Conservation (phyloP, 2,888 invertebrate genomes). For the Pristionchus fissidentatus region DNA sequence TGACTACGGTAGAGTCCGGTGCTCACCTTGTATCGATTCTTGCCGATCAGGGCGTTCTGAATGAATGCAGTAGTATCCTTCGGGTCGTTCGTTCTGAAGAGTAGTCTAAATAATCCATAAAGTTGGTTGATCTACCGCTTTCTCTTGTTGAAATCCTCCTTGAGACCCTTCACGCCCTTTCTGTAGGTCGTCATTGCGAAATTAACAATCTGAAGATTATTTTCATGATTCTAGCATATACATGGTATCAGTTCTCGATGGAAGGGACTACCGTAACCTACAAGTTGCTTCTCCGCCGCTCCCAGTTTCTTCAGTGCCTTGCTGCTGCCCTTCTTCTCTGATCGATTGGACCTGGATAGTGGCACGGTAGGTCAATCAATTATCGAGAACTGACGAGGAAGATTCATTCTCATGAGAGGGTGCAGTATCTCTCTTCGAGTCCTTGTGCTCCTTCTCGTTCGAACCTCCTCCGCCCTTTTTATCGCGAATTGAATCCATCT, state of each 20-base stretch:
- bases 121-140: neutral
- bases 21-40: constrained; percentile 44
- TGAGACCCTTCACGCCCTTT: constrained; percentile 35
- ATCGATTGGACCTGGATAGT: neutral
- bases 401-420: constrained; percentile 8
- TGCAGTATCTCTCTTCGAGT: constrained; percentile 12
- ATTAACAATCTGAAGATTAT: neutral
- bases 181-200: constrained; percentile 21
- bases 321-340: constrained; percentile 19
- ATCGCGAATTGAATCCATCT: neutral
- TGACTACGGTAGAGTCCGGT: constrained; percentile 8
- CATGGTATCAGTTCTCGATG: no score
- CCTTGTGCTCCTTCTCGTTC: neutral
- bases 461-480: neutral
- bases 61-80: constrained; percentile 27
- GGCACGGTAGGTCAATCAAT: neutral
- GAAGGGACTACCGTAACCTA: no score
- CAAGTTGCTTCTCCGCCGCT: constrained; percentile 2
- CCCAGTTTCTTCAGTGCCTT: constrained; percentile 29
- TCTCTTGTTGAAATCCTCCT: constrained; percentile 7
- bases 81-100: constrained; percentile 19
- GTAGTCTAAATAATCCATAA: neutral
- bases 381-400: constrained; percentile 23
- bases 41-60: neutral
- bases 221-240: no score